These are phyloP conservation scores for Steinernema khuongi DNA, from an alignment of 1,140 invertebrate genomes.

Conservation along the genomic window DNA sequence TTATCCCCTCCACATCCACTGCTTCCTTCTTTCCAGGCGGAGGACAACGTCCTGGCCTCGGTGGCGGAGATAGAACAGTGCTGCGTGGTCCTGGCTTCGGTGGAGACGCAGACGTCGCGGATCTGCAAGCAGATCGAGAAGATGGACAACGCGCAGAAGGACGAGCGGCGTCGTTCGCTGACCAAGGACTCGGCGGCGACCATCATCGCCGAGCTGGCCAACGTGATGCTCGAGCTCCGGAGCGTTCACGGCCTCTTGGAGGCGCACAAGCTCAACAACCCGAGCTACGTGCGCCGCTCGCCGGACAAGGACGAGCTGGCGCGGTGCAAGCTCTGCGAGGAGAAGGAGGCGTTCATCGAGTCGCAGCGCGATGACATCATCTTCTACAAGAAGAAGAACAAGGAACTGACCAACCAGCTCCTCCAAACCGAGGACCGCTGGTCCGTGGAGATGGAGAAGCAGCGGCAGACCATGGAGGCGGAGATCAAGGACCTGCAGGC, in stretches of 20 bases:
- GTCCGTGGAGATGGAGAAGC: constrained; percentile 56
- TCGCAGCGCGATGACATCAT: constrained; percentile 49
- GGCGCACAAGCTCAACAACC: constrained; percentile 36
- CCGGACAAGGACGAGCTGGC: constrained; percentile 25
- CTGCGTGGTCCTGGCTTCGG: constrained; percentile 49
- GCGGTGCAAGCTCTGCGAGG: constrained; percentile 34
- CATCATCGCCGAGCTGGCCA: constrained; percentile 50
- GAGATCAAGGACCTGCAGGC: constrained; percentile 42
- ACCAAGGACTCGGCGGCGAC: constrained; percentile 46
- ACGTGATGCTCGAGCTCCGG: constrained; percentile 49
- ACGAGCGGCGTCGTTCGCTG: constrained; percentile 50
- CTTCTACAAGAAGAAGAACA: constrained; percentile 59
- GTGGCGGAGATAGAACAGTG: constrained; percentile 49
- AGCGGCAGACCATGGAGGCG: constrained; percentile 39
- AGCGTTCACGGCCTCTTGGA: constrained; percentile 44
- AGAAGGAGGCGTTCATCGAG: constrained; percentile 42
- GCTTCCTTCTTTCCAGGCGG: neutral
- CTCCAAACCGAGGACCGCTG: constrained; percentile 57
- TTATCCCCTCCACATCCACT: too few species aligned
- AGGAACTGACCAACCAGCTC: constrained; percentile 55
- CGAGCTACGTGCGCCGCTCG: constrained; percentile 18
- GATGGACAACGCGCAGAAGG: constrained; percentile 49
- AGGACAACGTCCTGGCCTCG: constrained; percentile 10
- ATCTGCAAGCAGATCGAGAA: constrained; percentile 52
- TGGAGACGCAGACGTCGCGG: constrained; percentile 51